Base-by-base conservation (phyloP, 2,888 invertebrate species). In the Philhelius pedissequus region DNA sequence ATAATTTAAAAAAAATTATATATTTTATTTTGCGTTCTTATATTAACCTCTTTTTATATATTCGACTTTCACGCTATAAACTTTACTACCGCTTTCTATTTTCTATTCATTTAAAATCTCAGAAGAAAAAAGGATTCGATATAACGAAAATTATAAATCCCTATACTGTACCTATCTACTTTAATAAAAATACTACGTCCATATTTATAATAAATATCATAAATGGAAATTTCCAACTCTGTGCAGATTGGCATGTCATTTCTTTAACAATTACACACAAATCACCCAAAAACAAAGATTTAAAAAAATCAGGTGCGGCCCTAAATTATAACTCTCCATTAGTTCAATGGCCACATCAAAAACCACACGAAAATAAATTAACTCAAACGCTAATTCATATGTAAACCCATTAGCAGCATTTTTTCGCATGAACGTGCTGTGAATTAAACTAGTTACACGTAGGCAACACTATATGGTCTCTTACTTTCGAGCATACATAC, bases 321-420 rank as follows among this genome's bases (percentile, higher is more conserved):
- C 50, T 48, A n/a, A 60, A 50, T n/a, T 30, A 35, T 52, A 50
- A 52, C 15, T 62, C 66, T 73, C n/a, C 48, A 40, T 62, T 78
- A 73, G 82, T 79, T 79, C 83, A 83, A 79, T 79, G 79, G 74
- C 79, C 78, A 74, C 64, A 83, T 64, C 48, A 45, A 70, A 35
- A 58, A 22, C 45, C 38, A 66, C 45, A 40, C 13, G n/a, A 18
- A 32, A 70, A 76, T 15, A 58, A 38, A 60, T 68, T 20, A 30
- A 25, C 60, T 48, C 32, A 82, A 82, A 78, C 82, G 68, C 73
- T 82, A 73, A 82, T 82, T 82, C 78, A 82, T 73, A 82, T 71
- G 79, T 83, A 75, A 83, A 70, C 79, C 79, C 79, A 83, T 83
- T 83, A 83, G 83, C 74, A 79, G 69, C 74, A 66, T 75, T 83